Evolutionary conservation across 92 coral and sea anemone genomes (phyloP).

Genomic region (Muricea muricata): DNA sequence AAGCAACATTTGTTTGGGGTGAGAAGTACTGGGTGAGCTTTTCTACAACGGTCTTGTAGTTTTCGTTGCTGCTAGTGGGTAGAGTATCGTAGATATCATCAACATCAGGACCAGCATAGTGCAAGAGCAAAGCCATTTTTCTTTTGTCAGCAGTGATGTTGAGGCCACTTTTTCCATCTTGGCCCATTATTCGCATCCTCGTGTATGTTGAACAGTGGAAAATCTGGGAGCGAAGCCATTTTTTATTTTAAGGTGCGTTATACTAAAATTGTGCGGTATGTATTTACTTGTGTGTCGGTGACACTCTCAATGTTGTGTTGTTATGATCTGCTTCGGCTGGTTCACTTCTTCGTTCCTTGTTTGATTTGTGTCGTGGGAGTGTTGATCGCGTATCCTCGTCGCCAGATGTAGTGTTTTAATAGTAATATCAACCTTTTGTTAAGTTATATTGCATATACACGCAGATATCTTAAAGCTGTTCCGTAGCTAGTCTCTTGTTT

Average conservation of each 20-base stretch:
- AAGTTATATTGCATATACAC: too few species aligned
- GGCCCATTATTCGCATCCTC: constrained; percentile 65
- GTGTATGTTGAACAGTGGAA: constrained; percentile 62
- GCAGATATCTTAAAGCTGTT: too few species aligned
- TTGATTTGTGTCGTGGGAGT: neutral
- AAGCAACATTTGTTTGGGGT: constrained; percentile 18
- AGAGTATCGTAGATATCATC: constrained; percentile 39
- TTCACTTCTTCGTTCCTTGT: neutral
- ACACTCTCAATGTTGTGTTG: neutral
- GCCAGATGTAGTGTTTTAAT: neutral
- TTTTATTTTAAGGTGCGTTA: neutral
- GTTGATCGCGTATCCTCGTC: neutral
- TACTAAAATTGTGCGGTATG: neutral
- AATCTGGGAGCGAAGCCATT: constrained; percentile 45
- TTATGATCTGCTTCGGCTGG: neutral
- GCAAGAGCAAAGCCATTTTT: constrained; percentile 21
- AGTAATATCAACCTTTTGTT: neutral
- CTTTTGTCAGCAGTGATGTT: constrained; percentile 14
- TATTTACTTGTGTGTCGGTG: neutral
- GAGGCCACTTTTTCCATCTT: constrained; percentile 58
- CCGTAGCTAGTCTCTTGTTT: too few species aligned
- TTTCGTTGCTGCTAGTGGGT: neutral
- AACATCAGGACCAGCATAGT: constrained; percentile 33
- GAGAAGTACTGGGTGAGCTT: constrained; percentile 32
- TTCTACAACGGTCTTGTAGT: constrained; percentile 5